Percentiles rank a stretch among this genome's conserved stretches.
phyloP scores from a whole-genome alignment of 2,113 vertebrate genomes.

The Anser cygnoides region DNA sequence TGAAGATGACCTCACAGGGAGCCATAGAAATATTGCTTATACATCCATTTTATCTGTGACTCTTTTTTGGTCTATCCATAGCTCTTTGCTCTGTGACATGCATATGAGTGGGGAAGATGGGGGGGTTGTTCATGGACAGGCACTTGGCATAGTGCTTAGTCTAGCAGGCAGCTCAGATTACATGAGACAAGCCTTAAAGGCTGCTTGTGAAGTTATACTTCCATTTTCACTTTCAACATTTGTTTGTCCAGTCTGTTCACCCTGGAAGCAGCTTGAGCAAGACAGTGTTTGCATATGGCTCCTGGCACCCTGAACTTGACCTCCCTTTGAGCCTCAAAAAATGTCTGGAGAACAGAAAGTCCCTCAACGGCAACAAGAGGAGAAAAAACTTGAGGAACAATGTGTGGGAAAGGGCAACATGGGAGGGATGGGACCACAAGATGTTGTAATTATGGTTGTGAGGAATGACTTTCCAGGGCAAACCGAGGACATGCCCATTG shows the following conservation, averaged over 20 bases:
- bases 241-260: background rate
- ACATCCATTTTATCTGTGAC: background rate
- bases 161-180: background rate
- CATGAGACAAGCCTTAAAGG: background rate
- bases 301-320: background rate
- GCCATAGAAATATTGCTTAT: background rate
- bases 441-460: background rate
- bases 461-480: background rate
- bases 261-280: background rate
- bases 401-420: rapidly evolving
- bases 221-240: background rate
- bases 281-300: background rate
- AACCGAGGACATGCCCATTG: background rate
- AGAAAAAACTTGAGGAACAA: background rate
- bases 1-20: background rate
- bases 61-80: background rate
- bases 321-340: background rate
- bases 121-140: background rate
- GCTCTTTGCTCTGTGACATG: background rate
- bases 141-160: background rate
- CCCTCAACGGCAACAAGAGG: background rate
- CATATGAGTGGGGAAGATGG: rapidly evolving
- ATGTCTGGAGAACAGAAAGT: background rate
- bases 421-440: rapidly evolving
- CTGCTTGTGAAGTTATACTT: background rate